Conservation (phyloP, 1,140 invertebrate genomes). For the Drosophila sucinea region DNA sequence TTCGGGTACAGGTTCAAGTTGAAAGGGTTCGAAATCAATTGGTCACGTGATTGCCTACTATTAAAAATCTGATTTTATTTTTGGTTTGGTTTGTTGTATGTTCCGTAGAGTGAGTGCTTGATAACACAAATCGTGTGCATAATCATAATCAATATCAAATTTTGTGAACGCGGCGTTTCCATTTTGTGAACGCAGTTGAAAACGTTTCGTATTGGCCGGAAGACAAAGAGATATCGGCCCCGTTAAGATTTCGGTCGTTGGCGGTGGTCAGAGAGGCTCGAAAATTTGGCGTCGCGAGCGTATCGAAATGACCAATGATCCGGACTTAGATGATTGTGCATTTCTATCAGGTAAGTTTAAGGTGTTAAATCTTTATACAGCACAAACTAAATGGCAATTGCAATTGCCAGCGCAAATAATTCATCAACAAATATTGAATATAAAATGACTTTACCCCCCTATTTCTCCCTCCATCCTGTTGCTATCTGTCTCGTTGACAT, state of each 20-base stretch:
- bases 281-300: constrained; percentile 83
- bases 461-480: constrained; percentile 2
- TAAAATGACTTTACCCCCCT: constrained; percentile 30
- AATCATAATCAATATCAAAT: background rate
- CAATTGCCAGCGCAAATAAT: constrained; percentile 39
- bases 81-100: constrained; percentile 6
- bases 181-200: constrained; percentile 51
- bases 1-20: constrained; percentile 9
- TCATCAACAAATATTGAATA: constrained; percentile 38
- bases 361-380: background rate
- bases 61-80: constrained; percentile 42
- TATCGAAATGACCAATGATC: constrained; percentile 86
- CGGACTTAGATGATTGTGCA: constrained; percentile 96
- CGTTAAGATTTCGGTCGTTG: constrained; percentile 83
- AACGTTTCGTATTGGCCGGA: constrained; percentile 83
- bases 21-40: constrained; percentile 48
- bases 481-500: constrained; percentile 11
- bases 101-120: background rate
- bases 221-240: constrained; percentile 81
- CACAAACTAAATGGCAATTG: constrained; percentile 18
- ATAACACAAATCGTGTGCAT: background rate
- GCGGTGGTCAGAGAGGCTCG: constrained; percentile 82
- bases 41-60: constrained; percentile 21
- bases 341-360: constrained; percentile 91
- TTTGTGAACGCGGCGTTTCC: constrained; percentile 30